These are phyloP conservation scores for Eleginops maclovinus DNA, from an alignment of 2,113 vertebrate species.

Conservation along the genomic window DNA sequence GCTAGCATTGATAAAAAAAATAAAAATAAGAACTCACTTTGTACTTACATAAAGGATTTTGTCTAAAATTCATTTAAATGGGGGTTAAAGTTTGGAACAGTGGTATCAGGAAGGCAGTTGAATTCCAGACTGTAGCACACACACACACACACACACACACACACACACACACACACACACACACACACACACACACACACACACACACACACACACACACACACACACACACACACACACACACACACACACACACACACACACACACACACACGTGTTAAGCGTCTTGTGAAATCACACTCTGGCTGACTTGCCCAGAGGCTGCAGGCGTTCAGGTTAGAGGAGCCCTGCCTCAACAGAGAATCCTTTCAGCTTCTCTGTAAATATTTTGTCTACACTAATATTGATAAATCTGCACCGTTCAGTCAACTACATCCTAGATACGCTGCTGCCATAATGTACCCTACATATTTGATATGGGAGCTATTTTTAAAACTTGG, in stretches of 20 bases:
- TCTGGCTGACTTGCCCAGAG: conserved; percentile 12
- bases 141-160: conserved; percentile 1
- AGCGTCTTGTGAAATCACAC: conserved; percentile 35
- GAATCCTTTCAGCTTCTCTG: conserved; percentile 18
- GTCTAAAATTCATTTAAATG: background rate
- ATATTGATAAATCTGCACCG: conserved; percentile 71
- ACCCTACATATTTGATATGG: conserved; percentile 86
- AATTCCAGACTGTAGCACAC: background rate
- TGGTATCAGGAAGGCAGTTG: background rate
- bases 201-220: background rate
- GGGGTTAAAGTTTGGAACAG: background rate
- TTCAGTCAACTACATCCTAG: conserved; percentile 58
- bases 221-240: background rate
- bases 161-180: background rate
- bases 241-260: background rate
- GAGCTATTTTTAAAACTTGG: conserved; percentile 84
- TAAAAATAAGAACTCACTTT: background rate
- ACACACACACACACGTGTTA: conserved; percentile 12
- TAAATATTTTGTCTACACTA: conserved; percentile 67
- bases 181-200: background rate
- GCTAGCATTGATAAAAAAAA: background rate
- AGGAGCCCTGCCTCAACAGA: conserved; percentile 14
- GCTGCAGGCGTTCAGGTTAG: conserved; percentile 17
- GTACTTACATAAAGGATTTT: background rate
- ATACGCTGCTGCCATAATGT: conserved; percentile 71